phyloP scores from a whole-genome alignment of 1,140 invertebrate genomes.

The Drosophila sulfurigaster region DNA sequence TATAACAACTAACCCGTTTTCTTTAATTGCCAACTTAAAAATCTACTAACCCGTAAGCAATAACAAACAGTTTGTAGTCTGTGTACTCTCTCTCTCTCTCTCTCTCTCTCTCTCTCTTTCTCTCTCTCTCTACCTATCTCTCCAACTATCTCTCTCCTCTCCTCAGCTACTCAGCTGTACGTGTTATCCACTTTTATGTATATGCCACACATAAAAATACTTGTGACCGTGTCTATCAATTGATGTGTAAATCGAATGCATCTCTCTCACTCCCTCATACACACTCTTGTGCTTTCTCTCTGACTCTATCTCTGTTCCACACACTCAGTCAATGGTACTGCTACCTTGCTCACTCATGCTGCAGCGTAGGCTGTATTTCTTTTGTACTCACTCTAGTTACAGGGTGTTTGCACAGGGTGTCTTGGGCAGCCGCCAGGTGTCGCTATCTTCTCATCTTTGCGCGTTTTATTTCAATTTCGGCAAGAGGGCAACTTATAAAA shows the following conservation, averaged over 20 bases:
- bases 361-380: too few relatives aligned
- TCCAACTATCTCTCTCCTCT: neutral
- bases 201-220: conserved; percentile 12
- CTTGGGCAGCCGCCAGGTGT: neutral
- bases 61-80: conserved; percentile 30
- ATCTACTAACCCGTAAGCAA: conserved; percentile 52
- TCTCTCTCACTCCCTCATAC: conserved; percentile 16
- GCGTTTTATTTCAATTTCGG: conserved; percentile 64
- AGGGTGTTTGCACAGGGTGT: conserved; percentile 8
- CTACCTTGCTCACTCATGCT: too few relatives aligned
- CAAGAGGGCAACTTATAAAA: conserved; percentile 63
- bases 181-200: conserved; percentile 24
- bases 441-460: conserved; percentile 8
- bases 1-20: conserved; percentile 28
- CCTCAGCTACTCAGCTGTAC: conserved; percentile 7
- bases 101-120: neutral
- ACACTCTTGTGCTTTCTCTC: conserved; percentile 27
- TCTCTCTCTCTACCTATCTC: neutral
- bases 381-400: neutral
- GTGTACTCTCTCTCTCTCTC: conserved; percentile 15
- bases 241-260: conserved; percentile 41
- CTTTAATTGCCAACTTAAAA: conserved; percentile 9
- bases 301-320: conserved; percentile 18
- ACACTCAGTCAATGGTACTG: neutral
- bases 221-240: conserved; percentile 39